Percentiles rank a stretch among this genome's conserved stretches.
These are phyloP conservation scores for Centropristis striata DNA, from an alignment of 2,113 vertebrate genomes.

Conservation along the genomic window DNA sequence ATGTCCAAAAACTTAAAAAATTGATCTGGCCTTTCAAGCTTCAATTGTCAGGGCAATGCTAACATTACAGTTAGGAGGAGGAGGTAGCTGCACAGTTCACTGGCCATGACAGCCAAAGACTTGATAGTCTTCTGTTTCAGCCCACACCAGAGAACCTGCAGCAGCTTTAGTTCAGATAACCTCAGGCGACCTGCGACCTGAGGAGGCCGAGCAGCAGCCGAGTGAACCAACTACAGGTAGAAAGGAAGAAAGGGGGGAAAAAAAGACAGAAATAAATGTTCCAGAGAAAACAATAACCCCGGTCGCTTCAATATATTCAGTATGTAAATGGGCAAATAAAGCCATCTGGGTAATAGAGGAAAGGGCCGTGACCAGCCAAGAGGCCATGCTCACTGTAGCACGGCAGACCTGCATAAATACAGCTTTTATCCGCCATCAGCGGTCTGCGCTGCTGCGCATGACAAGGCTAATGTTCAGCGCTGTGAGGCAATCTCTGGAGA, in stretches of 20 bases:
- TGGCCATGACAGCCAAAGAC: background rate
- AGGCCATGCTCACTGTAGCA: conserved; percentile 42
- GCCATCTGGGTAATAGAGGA: conserved; percentile 34
- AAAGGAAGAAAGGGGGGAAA: background rate
- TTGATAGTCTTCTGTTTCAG: background rate
- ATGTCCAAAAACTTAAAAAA: background rate
- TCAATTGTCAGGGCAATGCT: background rate
- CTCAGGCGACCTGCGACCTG: background rate
- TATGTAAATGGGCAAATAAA: conserved; percentile 49
- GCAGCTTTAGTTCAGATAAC: too few species aligned
- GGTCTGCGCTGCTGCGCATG: conserved; percentile 5
- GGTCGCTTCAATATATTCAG: conserved; percentile 26
- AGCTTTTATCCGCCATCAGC: conserved; percentile 48
- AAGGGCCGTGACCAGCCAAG: conserved; percentile 20
- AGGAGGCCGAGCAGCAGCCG: background rate
- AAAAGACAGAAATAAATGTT: background rate
- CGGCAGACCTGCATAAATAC: conserved; percentile 39
- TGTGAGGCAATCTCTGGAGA: conserved; percentile 4
- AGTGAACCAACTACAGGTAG: background rate
- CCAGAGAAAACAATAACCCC: conserved; percentile 12
- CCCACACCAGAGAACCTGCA: too few species aligned
- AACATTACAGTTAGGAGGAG: background rate
- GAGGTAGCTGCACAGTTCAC: background rate
- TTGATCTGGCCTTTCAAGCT: background rate
- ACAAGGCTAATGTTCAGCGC: conserved; percentile 18